Percentiles rank a stretch among this genome's conserved stretches.
Conservation (phyloP, 2,113 vertebrate species). For the Ameiurus melas region DNA sequence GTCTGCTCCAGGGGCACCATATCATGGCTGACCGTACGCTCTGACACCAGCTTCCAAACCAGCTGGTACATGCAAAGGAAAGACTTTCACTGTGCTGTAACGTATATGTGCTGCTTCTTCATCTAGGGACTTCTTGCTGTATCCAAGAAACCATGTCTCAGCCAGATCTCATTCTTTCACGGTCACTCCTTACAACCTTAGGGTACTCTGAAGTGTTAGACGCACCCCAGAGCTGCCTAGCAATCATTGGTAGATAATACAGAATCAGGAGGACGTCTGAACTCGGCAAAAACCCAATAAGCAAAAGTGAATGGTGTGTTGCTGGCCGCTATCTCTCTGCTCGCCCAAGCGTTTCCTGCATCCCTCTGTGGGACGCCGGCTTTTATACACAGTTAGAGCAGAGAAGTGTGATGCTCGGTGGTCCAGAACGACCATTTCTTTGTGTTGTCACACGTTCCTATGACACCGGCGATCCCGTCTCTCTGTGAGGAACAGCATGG, state of each 20-base stretch:
- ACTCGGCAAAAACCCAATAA: slow-evolving; percentile 20
- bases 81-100: too few species aligned
- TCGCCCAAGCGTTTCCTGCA: slow-evolving; percentile 23
- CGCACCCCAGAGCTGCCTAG: not conserved
- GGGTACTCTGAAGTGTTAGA: not conserved
- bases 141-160: slow-evolving; percentile 7
- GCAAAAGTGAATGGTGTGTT: slow-evolving; percentile 23
- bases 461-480: not conserved
- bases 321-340: not conserved
- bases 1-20: too few species aligned
- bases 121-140: not conserved
- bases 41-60: too few species aligned
- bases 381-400: not conserved
- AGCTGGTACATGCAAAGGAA: too few species aligned
- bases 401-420: not conserved
- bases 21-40: too few species aligned
- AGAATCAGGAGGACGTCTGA: slow-evolving; percentile 16
- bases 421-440: slow-evolving; percentile 29
- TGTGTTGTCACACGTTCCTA: not conserved
- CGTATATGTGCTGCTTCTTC: too few species aligned
- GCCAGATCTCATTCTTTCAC: slow-evolving; percentile 31
- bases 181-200: not conserved
- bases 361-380: not conserved
- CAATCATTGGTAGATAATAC: slow-evolving; percentile 24
- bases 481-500: not conserved